These are phyloP conservation scores for Apostichopus parvimensis DNA, from an alignment of 35 echinoderm and acorn worm species.

Conservation along the genomic window DNA sequence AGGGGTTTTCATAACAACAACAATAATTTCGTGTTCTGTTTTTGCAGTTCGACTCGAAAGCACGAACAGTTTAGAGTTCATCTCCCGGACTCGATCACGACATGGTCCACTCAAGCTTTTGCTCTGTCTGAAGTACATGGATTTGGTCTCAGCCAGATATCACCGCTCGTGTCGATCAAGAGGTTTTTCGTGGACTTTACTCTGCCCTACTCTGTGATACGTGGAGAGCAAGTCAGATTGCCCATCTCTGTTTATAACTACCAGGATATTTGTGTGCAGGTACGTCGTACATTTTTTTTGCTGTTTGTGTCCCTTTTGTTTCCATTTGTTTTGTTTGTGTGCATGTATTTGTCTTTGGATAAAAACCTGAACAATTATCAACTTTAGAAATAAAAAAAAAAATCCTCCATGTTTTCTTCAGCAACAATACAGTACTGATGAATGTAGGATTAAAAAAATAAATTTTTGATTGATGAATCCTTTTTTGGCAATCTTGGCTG, in stretches of 20 bases:
- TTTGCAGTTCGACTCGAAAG: conserved; percentile 70
- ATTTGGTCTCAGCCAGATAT: conserved; percentile 70
- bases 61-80: conserved; percentile 73
- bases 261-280: conserved; percentile 87
- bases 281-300: neutral
- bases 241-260: conserved; percentile 88
- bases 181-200: conserved; percentile 90
- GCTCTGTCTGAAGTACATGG: conserved; percentile 74
- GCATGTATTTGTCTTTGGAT: too few species aligned
- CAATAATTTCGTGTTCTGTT: neutral
- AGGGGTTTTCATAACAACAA: neutral
- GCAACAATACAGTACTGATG: too few species aligned
- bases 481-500: neutral
- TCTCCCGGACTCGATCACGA: conserved; percentile 86
- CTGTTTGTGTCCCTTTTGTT: too few species aligned
- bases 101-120: conserved; percentile 79
- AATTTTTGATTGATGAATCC: too few species aligned
- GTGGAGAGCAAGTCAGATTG: conserved; percentile 84
- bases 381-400: too few species aligned
- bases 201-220: conserved; percentile 88
- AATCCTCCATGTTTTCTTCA: too few species aligned
- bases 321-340: too few species aligned
- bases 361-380: too few species aligned
- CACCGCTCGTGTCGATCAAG: conserved; percentile 73
- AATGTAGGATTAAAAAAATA: too few species aligned